Percentiles rank a stretch among this genome's conserved stretches.
Evolutionary conservation across 2,888 invertebrate species (phyloP).

Genomic region (Caenorhabditis sulstoni): DNA sequence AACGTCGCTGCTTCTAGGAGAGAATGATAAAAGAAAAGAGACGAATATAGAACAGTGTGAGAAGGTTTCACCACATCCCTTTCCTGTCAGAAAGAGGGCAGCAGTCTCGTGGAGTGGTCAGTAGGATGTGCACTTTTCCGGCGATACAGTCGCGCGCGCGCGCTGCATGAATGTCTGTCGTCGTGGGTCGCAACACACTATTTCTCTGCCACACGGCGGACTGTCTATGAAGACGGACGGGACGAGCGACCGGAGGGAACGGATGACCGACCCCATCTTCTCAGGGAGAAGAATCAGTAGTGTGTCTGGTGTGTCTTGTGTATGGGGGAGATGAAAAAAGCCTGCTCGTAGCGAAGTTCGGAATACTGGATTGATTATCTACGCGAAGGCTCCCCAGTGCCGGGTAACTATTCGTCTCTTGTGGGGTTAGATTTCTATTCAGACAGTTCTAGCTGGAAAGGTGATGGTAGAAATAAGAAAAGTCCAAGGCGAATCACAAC

Average conservation of each 20-base stretch:
- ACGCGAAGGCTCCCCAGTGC: too few relatives aligned
- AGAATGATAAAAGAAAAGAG: background rate
- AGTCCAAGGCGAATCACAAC: background rate
- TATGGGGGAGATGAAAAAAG: too few relatives aligned
- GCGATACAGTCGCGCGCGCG: background rate
- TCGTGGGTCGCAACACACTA: background rate
- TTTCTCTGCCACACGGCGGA: constrained; percentile 11
- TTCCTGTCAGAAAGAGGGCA: too few relatives aligned
- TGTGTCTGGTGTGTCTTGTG: too few relatives aligned
- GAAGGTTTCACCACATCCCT: background rate
- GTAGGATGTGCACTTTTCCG: background rate
- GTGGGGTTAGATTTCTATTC: too few relatives aligned
- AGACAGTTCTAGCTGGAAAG: too few relatives aligned
- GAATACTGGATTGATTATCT: too few relatives aligned
- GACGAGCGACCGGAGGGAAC: background rate
- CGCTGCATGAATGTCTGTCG: background rate
- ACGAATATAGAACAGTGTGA: background rate
- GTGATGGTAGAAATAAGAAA: too few relatives aligned
- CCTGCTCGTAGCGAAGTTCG: too few relatives aligned
- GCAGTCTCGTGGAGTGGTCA: background rate
- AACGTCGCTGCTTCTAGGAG: background rate
- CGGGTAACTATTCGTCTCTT: too few relatives aligned
- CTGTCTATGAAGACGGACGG: background rate
- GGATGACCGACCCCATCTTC: background rate
- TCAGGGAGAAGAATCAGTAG: too few relatives aligned